These are phyloP conservation scores for Hydrolagus colliei DNA, from an alignment of 2,797 vertebrate species.

Conservation along the genomic window DNA sequence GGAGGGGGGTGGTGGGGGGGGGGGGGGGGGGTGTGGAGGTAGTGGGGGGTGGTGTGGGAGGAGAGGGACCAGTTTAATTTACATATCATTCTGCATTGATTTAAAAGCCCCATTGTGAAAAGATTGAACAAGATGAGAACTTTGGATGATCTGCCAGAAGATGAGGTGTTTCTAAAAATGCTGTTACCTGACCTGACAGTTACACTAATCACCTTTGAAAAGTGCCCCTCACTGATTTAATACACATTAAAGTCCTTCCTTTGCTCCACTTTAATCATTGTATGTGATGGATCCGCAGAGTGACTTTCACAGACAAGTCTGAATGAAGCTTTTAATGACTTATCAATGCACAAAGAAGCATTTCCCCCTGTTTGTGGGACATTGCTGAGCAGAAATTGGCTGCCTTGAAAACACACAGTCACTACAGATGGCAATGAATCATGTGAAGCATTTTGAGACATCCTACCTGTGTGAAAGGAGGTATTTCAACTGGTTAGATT, in stretches of 20 bases:
- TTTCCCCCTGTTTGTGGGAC: too few species aligned
- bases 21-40: too few species aligned
- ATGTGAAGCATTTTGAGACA: too few species aligned
- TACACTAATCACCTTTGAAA: background rate
- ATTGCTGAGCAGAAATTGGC: too few species aligned
- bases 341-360: background rate
- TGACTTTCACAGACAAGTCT: background rate
- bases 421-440: too few species aligned
- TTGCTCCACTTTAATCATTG: background rate
- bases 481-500: too few species aligned
- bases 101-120: background rate
- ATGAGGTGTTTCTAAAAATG: too few species aligned
- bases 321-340: background rate
- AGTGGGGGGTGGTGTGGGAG: too few species aligned
- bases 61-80: background rate
- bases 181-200: too few species aligned
- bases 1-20: too few species aligned
- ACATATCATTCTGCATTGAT: background rate
- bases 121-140: background rate
- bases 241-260: constrained; percentile 1
- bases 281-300: background rate
- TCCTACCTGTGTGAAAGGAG: too few species aligned
- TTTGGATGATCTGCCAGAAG: background rate
- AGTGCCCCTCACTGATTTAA: background rate
- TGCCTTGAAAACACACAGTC: too few species aligned